phyloP scores from a whole-genome alignment of 2,888 invertebrate species.

The Dasysyrphus tricinctus region DNA sequence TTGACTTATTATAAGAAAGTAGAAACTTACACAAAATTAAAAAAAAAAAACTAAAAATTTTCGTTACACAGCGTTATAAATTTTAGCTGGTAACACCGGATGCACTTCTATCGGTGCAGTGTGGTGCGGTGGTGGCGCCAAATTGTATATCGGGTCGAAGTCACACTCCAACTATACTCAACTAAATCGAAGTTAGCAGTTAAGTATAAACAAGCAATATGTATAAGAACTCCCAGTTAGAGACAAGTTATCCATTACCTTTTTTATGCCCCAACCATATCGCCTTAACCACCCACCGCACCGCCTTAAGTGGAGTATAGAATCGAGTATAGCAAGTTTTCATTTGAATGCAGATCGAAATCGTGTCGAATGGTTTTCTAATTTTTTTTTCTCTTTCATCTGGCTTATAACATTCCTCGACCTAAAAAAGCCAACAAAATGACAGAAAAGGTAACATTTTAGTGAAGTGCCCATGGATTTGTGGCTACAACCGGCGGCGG shows the following conservation, averaged over 20 bases:
- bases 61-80: no score
- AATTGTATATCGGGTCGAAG: conserved; percentile 1
- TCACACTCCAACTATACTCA: conserved; percentile 17
- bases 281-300: conserved; percentile 4
- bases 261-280: conserved; percentile 2
- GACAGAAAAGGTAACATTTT: conserved; percentile 68
- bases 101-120: no score
- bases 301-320: conserved; percentile 52
- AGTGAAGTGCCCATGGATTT: conserved; percentile 41
- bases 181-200: conserved; percentile 2
- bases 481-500: neutral
- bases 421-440: conserved; percentile 60
- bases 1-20: no score
- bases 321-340: conserved; percentile 47
- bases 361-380: conserved; percentile 69
- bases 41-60: no score
- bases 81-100: no score
- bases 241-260: conserved; percentile 68
- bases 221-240: conserved; percentile 24
- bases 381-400: conserved; percentile 23
- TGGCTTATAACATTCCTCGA: conserved; percentile 41
- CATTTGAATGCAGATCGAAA: conserved; percentile 64
- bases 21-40: no score
- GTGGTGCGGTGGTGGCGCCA: neutral
- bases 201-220: conserved; percentile 27